phyloP scores from a whole-genome alignment of 2,113 vertebrate genomes.

The Upupa epops region DNA sequence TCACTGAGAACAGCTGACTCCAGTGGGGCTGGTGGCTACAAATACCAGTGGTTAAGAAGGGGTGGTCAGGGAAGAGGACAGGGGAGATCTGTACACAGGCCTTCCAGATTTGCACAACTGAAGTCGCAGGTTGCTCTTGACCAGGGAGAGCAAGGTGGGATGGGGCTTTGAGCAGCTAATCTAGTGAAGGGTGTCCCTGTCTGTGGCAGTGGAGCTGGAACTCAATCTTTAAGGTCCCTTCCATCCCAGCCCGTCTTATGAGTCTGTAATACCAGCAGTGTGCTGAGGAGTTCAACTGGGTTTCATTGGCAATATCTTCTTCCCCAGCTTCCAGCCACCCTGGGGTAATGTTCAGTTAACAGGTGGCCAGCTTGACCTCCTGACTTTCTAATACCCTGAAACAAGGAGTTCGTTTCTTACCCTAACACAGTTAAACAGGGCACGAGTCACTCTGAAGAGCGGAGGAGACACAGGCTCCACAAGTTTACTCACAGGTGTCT shows the following conservation, averaged over 20 bases:
- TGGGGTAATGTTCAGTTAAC: background rate
- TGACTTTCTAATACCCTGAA: background rate
- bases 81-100: background rate
- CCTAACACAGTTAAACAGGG: background rate
- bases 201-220: too few species aligned
- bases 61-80: background rate
- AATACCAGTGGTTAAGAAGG: background rate
- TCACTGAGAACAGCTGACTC: background rate
- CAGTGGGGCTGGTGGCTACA: background rate
- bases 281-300: background rate
- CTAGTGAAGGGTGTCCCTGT: too few species aligned
- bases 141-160: background rate
- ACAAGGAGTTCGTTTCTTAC: background rate
- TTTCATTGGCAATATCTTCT: background rate
- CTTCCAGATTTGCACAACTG: background rate
- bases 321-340: background rate
- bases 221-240: too few species aligned
- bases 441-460: background rate
- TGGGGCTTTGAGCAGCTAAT: too few species aligned
- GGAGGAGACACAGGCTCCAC: background rate
- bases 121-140: background rate
- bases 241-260: too few species aligned
- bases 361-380: background rate
- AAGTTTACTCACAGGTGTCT: background rate
- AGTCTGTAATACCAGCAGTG: background rate